Conservation (phyloP, 2,888 invertebrate species). For the Chrysolina haemoptera region DNA sequence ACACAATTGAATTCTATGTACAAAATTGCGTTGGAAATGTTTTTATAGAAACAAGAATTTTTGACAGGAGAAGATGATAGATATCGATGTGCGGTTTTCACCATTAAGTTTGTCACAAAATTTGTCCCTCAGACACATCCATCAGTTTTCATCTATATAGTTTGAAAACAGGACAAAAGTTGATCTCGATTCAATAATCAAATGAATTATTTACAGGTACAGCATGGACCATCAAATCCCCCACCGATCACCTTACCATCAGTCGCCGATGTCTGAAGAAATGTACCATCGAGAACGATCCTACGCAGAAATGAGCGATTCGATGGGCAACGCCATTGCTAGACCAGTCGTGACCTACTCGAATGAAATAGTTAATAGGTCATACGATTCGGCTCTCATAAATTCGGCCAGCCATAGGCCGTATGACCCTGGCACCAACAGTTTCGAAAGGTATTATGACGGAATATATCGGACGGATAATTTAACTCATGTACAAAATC, state of each 20-base stretch:
- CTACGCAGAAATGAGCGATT: slow-evolving; percentile 77
- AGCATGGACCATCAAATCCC: slow-evolving; percentile 69
- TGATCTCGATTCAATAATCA: too few relatives aligned
- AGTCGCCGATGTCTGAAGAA: slow-evolving; percentile 75
- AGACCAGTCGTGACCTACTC: slow-evolving; percentile 75
- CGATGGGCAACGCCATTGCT: slow-evolving; percentile 72
- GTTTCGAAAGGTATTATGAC: slow-evolving; percentile 51
- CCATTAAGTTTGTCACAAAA: too few relatives aligned
- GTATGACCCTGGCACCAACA: slow-evolving; percentile 71
- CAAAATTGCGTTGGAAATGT: too few relatives aligned
- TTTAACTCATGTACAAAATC: too few relatives aligned
- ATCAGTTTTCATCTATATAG: too few relatives aligned
- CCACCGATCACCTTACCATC: slow-evolving; percentile 77
- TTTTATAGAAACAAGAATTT: too few relatives aligned
- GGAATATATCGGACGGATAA: too few relatives aligned
- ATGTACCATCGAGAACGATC: slow-evolving; percentile 71
- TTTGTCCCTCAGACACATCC: too few relatives aligned
- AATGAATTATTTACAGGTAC: slow-evolving; percentile 67
- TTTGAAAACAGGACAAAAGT: too few relatives aligned
- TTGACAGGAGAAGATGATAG: too few relatives aligned
- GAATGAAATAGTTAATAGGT: slow-evolving; percentile 70
- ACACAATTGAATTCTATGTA: too few relatives aligned
- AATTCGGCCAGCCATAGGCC: slow-evolving; percentile 73
- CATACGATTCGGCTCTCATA: slow-evolving; percentile 71
- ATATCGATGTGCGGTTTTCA: too few relatives aligned